Percentiles rank a stretch among this genome's conserved stretches.
Evolutionary conservation across 2,888 invertebrate genomes (phyloP).

Genomic region (Spodoptera exigua): DNA sequence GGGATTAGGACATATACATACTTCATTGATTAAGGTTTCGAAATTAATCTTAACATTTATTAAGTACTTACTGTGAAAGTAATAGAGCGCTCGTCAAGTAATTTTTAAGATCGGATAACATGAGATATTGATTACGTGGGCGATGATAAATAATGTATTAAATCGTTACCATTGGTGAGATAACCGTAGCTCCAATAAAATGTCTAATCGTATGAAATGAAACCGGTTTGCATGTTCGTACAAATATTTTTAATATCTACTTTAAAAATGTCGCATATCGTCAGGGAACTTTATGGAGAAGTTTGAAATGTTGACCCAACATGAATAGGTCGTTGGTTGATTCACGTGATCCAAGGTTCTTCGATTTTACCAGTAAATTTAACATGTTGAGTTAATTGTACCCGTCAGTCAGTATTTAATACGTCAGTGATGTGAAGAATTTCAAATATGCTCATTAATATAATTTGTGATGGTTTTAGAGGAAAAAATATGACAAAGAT

Average conservation of each 20-base stretch:
- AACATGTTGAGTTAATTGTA: constrained; percentile 16
- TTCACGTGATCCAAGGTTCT: constrained; percentile 25
- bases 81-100: no score
- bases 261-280: constrained; percentile 21
- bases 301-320: constrained; percentile 19
- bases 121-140: background rate
- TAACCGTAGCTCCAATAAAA: constrained; percentile 25
- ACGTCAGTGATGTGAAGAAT: constrained; percentile 16
- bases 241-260: constrained; percentile 11
- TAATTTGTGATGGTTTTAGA: background rate
- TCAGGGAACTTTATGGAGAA: constrained; percentile 11
- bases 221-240: constrained; percentile 40
- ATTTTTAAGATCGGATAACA: background rate
- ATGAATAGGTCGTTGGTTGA: constrained; percentile 3
- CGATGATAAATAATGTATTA: constrained; percentile 10
- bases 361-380: constrained; percentile 20
- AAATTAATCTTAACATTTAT: no score
- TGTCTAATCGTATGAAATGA: constrained; percentile 2
- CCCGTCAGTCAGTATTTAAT: no score
- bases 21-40: no score
- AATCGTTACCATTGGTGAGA: constrained; percentile 12
- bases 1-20: no score
- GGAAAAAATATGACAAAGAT: background rate
- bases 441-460: constrained; percentile 6
- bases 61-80: no score